phyloP scores from a whole-genome alignment of 2,113 vertebrate species.

The Calidris pygmaea region DNA sequence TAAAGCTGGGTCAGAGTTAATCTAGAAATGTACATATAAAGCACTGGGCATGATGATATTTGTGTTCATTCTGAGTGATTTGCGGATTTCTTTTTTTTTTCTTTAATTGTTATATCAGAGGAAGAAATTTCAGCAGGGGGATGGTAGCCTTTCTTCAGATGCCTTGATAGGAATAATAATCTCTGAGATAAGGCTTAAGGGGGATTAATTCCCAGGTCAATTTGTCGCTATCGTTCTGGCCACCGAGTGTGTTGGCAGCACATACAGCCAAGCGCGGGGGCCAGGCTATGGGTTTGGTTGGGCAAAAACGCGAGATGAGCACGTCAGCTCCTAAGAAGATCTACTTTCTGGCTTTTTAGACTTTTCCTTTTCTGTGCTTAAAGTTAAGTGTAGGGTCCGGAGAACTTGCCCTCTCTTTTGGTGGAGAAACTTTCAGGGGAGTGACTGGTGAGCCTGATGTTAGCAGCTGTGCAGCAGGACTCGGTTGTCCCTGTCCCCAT shows the following conservation, averaged over 20 bases:
- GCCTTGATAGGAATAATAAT: conserved; percentile 1
- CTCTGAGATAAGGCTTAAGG: background rate
- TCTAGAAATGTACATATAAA: conserved; percentile 33
- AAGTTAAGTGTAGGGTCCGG: accelerated
- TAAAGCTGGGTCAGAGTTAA: conserved; percentile 52
- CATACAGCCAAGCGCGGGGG: accelerated
- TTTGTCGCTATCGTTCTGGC: background rate
- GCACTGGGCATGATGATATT: background rate
- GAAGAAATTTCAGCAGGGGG: background rate
- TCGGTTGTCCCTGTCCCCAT: accelerated
- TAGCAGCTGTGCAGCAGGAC: background rate
- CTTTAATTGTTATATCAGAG: background rate
- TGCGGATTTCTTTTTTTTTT: background rate
- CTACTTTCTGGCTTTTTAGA: background rate
- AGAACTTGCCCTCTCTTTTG: background rate
- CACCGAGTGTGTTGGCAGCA: accelerated
- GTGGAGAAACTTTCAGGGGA: background rate
- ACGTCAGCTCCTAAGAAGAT: background rate
- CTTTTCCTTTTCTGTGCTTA: background rate
- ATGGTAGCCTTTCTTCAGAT: conserved; percentile 23
- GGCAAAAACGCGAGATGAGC: background rate
- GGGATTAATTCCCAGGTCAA: background rate
- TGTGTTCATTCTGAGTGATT: background rate
- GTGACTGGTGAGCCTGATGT: background rate
- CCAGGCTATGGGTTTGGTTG: background rate